Conservation (phyloP, 92 coral and sea anemone genomes). For the Actinostola sp. region DNA sequence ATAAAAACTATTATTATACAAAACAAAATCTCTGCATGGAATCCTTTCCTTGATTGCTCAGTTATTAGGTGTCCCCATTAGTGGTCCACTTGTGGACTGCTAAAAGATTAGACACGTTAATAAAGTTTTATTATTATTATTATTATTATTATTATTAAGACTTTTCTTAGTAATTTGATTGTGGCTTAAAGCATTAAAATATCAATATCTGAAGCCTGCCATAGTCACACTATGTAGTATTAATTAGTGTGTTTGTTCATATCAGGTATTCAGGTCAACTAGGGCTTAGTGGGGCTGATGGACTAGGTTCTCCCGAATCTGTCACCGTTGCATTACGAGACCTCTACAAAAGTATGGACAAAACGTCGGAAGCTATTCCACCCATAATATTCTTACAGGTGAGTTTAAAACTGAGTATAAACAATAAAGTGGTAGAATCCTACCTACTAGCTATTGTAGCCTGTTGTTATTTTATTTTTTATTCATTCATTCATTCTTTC, state of each 20-base stretch:
- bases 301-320: slow-evolving; percentile 60
- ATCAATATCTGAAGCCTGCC: background rate
- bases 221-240: background rate
- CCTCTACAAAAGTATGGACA: slow-evolving; percentile 83
- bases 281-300: slow-evolving; percentile 12
- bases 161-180: no score
- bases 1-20: no score
- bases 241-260: background rate
- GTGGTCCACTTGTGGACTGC: no score
- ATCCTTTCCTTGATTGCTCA: no score
- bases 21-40: no score
- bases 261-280: slow-evolving; percentile 29
- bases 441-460: background rate
- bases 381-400: slow-evolving; percentile 93
- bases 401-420: background rate
- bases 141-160: no score
- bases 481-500: background rate
- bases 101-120: no score
- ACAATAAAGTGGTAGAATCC: background rate
- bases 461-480: background rate
- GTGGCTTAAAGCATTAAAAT: background rate
- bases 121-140: no score
- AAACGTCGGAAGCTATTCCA: slow-evolving; percentile 77
- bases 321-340: slow-evolving; percentile 82
- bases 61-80: no score